Evolutionary conservation across 2,888 invertebrate genomes (phyloP), one percentile per base, ranked within the genome.

Genomic region (Polyommatus iphigenia): DNA sequence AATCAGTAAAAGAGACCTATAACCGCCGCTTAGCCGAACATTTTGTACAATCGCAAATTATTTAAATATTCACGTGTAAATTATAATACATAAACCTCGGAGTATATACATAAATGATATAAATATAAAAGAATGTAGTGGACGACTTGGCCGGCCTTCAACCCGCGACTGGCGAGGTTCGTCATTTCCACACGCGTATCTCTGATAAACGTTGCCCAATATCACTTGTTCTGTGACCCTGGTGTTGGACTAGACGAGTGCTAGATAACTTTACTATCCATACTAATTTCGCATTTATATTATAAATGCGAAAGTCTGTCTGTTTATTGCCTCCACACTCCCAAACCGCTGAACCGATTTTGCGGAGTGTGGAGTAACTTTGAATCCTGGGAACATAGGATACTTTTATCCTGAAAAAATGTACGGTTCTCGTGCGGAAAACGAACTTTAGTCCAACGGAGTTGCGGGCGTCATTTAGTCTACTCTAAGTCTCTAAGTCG

Each of bases 111-210:
- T 54, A 50, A 50, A 29, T 50, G 24, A 50, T 54, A 50, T 50
- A 73, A 72, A 36, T 75, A 72, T 73, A 73, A 41, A 46, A 72
- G 41, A 73, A 75, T 29, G 54, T 75, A 18, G n/a, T 46, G 24
- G 73, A 46, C 8, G 50, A 46, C 80, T 87, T 88, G 90, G 86
- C 89, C 90, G 91, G 88, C 92, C 92, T 92, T 91, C 92, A 91
- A 89, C 92, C 88, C 87, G 86, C 87, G 86, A 86, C 80, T 79
- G 84, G 87, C 90, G 91, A 92, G 92, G 91, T 90, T 91, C 85
- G 86, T 84, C 84, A 83, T 85, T 92, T 91, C 90, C 93, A 89
- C 91, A 91, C 92, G 46, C 41, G 20, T 73, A 46, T 73, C 41
- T 73, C 5, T 46, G 46, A 73, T 87, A 85, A 83, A 83, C 85